Conservation (phyloP, 2,888 invertebrate genomes). For the Microplitis deprimator region DNA sequence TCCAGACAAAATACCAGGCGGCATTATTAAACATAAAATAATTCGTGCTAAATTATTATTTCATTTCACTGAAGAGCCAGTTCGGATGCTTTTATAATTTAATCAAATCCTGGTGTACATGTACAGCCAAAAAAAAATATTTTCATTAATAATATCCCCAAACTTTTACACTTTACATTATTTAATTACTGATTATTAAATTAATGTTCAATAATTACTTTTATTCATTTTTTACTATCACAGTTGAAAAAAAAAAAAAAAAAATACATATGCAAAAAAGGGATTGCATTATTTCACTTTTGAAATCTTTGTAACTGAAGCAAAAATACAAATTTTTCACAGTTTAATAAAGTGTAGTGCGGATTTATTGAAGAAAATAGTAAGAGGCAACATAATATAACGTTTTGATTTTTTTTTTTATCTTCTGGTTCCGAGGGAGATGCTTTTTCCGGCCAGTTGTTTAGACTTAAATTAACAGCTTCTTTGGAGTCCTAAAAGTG, state of each 20-base stretch:
- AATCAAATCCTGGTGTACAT: conserved; percentile 29
- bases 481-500: conserved; percentile 19
- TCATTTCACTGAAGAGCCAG: conserved; percentile 18
- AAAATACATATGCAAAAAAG: no score
- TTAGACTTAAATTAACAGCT: conserved; percentile 25
- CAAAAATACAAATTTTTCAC: no score
- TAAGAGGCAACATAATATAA: not conserved
- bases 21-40: conserved; percentile 45
- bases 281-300: no score
- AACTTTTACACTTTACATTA: not conserved
- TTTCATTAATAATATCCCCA: not conserved
- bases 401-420: not conserved
- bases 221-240: not conserved
- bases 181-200: not conserved
- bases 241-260: no score
- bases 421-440: not conserved
- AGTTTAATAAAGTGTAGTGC: no score
- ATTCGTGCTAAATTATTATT: conserved; percentile 44
- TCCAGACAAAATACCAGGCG: conserved; percentile 35
- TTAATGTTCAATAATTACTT: not conserved
- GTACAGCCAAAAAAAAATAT: conserved; percentile 2
- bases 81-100: conserved; percentile 28
- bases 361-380: no score
- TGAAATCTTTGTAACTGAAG: no score
- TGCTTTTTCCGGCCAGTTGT: conserved; percentile 17